A percentile compares a stretch with the other conserved stretches of the same genome.
Conservation (phyloP, 2,888 invertebrate genomes). For the Phaedon cochleariae region DNA sequence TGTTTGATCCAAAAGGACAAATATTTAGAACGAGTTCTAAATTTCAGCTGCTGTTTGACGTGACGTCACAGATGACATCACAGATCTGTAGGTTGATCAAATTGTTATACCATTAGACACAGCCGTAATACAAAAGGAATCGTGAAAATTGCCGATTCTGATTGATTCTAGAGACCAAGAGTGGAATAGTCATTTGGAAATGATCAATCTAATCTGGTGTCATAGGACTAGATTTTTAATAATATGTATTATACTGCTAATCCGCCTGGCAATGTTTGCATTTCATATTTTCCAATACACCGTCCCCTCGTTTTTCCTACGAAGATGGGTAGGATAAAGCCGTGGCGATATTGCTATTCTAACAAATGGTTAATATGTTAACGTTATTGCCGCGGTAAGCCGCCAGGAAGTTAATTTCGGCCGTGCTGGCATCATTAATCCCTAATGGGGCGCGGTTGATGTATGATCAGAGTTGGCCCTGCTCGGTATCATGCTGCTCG, state of each 20-base stretch:
- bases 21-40: too few relatives aligned
- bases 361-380: conserved; percentile 66
- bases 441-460: conserved; percentile 65
- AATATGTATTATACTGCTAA: neutral
- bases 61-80: too few relatives aligned
- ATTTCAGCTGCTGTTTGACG: too few relatives aligned
- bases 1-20: too few relatives aligned
- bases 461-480: conserved; percentile 60
- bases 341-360: conserved; percentile 58
- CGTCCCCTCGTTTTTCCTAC: conserved; percentile 48
- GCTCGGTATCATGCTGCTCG: conserved; percentile 33
- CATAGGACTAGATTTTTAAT: too few relatives aligned
- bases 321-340: conserved; percentile 50
- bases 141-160: too few relatives aligned
- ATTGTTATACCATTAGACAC: too few relatives aligned
- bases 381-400: conserved; percentile 64
- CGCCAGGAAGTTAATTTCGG: conserved; percentile 64
- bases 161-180: too few relatives aligned
- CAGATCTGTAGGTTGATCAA: too few relatives aligned
- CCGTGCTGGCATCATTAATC: conserved; percentile 64
- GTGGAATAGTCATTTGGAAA: too few relatives aligned
- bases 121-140: too few relatives aligned
- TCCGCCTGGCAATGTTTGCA: conserved; percentile 32
- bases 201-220: too few relatives aligned
- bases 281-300: conserved; percentile 31